A percentile compares a stretch with the other conserved stretches of the same genome.
phyloP scores from a whole-genome alignment of 2,888 invertebrate species.

The Petrolisthes cinctipes region DNA sequence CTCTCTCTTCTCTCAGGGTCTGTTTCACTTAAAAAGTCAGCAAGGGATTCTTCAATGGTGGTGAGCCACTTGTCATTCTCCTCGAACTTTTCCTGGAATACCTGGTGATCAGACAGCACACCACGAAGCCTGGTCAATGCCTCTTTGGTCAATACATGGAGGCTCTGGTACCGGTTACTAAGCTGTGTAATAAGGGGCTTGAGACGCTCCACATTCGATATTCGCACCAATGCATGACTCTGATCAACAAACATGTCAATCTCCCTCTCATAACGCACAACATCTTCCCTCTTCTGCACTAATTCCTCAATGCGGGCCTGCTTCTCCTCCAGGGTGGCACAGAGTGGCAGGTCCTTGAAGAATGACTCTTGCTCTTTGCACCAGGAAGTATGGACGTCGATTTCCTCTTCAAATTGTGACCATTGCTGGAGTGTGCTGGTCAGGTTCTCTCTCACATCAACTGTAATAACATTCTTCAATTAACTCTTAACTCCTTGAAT shows the following conservation, averaged over 20 bases:
- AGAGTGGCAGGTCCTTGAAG: constrained; percentile 87
- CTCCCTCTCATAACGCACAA: constrained; percentile 84
- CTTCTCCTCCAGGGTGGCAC: constrained; percentile 85
- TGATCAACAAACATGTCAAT: constrained; percentile 90
- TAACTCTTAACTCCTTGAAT: neutral
- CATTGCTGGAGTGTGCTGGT: constrained; percentile 83
- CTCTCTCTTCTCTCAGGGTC: constrained; percentile 74
- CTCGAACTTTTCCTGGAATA: constrained; percentile 81
- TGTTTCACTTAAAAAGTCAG: constrained; percentile 70
- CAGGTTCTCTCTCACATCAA: constrained; percentile 80
- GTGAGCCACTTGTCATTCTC: constrained; percentile 83
- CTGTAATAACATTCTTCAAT: constrained; percentile 67
- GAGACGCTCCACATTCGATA: constrained; percentile 86
- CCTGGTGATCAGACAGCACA: constrained; percentile 85
- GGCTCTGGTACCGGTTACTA: constrained; percentile 86
- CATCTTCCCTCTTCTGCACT: constrained; percentile 81
- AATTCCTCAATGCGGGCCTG: constrained; percentile 80
- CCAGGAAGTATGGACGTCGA: constrained; percentile 88
- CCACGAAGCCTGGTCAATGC: constrained; percentile 86
- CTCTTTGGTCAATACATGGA: constrained; percentile 78
- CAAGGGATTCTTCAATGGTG: constrained; percentile 74
- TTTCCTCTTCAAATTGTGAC: constrained; percentile 86
- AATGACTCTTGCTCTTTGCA: constrained; percentile 85
- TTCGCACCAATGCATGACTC: constrained; percentile 86
- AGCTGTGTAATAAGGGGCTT: constrained; percentile 90